A percentile compares a stretch with the other conserved stretches of the same genome.
Conservation (phyloP, 2,888 invertebrate species). For the Pristionchus arcanus region DNA sequence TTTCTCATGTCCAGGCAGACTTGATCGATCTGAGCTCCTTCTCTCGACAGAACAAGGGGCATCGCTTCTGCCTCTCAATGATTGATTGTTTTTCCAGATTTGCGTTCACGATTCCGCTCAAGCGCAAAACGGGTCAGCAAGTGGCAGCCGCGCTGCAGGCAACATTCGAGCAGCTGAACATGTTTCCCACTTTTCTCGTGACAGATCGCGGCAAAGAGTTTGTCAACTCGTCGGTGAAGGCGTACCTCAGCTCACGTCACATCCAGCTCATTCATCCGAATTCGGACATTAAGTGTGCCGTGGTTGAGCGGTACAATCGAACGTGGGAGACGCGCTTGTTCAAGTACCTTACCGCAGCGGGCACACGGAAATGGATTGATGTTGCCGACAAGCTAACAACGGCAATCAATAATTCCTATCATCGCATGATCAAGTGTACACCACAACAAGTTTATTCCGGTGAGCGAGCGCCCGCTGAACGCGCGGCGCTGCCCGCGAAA, state of each 20-base stretch:
- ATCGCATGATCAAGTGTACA: neutral
- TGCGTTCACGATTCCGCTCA: neutral
- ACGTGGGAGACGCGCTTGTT: neutral
- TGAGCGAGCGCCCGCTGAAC: neutral
- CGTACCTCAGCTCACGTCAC: neutral
- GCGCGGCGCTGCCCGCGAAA: neutral
- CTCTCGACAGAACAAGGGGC: neutral
- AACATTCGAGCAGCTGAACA: neutral
- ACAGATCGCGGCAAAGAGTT: neutral
- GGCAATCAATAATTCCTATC: neutral
- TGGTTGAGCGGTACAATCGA: neutral
- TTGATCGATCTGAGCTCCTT: neutral
- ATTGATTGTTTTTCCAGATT: neutral
- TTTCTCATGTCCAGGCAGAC: neutral
- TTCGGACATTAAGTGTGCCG: neutral
- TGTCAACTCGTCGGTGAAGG: neutral
- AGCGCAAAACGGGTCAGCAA: neutral
- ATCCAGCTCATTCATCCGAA: neutral
- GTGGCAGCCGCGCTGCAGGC: neutral
- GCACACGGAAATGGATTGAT: neutral
- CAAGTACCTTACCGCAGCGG: neutral
- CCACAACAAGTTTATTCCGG: neutral
- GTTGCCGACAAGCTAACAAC: neutral
- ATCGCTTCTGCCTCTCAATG: neutral
- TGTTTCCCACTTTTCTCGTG: too few species aligned